Evolutionary conservation across 2,113 vertebrate genomes (phyloP).

Genomic region (Xerus inauris): DNA sequence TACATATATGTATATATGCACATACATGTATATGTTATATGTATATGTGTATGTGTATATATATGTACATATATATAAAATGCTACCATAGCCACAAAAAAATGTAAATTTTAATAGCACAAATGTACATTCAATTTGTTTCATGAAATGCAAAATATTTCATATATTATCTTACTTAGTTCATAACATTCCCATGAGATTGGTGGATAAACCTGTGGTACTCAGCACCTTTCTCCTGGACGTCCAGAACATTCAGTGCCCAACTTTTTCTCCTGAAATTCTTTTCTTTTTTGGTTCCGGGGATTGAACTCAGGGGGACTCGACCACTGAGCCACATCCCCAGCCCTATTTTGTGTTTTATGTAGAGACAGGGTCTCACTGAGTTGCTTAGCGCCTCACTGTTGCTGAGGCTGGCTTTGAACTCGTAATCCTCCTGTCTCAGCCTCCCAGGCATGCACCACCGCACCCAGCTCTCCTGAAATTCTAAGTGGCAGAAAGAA

Average conservation of each 20-base stretch:
- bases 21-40: neutral
- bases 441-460: too few species aligned
- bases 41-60: neutral
- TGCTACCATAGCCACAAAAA: neutral
- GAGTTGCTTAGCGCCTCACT: too few species aligned
- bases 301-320: too few species aligned
- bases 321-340: too few species aligned
- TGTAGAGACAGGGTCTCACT: too few species aligned
- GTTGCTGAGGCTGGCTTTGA: too few species aligned
- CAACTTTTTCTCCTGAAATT: neutral
- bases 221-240: neutral
- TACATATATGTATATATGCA: neutral
- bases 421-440: too few species aligned
- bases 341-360: too few species aligned
- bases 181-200: neutral
- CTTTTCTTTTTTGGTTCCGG: too few species aligned
- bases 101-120: conserved; percentile 3
- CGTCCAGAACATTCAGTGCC: neutral
- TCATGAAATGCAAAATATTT: neutral
- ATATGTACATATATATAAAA: neutral
- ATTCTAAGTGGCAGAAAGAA: neutral
- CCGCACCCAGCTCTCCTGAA: too few species aligned
- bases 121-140: neutral
- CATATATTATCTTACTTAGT: neutral
- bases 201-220: neutral